phyloP scores from a whole-genome alignment of 1,140 invertebrate genomes.

The Brachionus manjavacas region DNA sequence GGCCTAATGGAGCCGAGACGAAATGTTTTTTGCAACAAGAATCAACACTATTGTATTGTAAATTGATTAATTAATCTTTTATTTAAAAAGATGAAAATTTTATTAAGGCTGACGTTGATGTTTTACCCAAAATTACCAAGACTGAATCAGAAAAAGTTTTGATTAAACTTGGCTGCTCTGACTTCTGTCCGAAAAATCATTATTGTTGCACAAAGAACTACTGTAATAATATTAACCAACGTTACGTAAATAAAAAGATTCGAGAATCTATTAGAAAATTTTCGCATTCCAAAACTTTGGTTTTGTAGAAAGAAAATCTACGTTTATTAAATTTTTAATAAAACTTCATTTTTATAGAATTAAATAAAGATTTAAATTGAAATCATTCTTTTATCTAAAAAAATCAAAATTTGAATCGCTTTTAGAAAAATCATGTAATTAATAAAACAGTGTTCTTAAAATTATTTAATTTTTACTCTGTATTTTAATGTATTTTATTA shows the following conservation, averaged over 20 bases:
- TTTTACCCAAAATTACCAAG: background rate
- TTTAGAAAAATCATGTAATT: too few relatives aligned
- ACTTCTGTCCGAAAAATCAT: background rate
- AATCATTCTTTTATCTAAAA: too few relatives aligned
- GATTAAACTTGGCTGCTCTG: background rate
- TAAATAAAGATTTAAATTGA: too few relatives aligned
- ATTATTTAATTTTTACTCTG: too few relatives aligned
- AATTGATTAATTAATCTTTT: background rate
- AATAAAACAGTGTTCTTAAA: too few relatives aligned
- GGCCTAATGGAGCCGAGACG: background rate
- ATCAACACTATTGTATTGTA: background rate
- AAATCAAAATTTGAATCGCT: too few relatives aligned
- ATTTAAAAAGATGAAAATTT: background rate
- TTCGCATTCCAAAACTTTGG: background rate
- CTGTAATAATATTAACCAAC: background rate
- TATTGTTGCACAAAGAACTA: background rate
- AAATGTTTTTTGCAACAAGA: background rate
- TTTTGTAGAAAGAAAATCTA: background rate
- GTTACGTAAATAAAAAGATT: background rate
- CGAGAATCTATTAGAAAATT: background rate
- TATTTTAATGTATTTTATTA: too few relatives aligned
- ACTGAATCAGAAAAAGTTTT: background rate
- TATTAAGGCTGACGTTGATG: background rate
- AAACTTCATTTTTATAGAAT: too few relatives aligned
- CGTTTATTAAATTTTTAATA: too few relatives aligned